Base-by-base conservation (phyloP, 2,797 vertebrate species). In the Chaenodraco wilsoni region DNA sequence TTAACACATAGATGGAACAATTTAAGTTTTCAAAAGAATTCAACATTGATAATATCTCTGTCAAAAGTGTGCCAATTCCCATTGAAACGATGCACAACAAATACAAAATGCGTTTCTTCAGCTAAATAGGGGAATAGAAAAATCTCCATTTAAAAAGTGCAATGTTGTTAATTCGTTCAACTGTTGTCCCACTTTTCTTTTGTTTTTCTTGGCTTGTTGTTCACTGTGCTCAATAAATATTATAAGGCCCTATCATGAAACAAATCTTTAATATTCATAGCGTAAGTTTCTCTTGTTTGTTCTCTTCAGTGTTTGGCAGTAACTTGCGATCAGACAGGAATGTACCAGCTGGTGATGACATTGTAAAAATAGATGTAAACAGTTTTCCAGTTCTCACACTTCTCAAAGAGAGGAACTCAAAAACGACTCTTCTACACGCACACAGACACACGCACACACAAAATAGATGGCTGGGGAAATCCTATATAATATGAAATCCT, bases 341-440 rank as follows among this genome's bases (percentile, higher is more conserved):
- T 93, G 94, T 93, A 93, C 90, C 92, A 90, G 92, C 93, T 91
- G 91, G 87, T 91, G 90, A 90, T 78, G 88, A 93, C 90, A 89
- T 91, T 77, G 91, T 93, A 92, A 91, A 89, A 92, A 93, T 91
- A 84, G 86, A 92, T 94, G 93, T 95, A 94, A 95, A 95, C 93
- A 89, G 79, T 91, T 93, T 95, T 95, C 95, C 94, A 95, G 95
- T 95, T 95, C 92, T 92, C 89, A 89, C 87, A 91, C 87, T 84
- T 90, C 83, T 89, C 72, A 85, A 88, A 88, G 90, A 90, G 85
- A 91, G 84, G 74, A 89, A 84, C 90, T 84, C 73, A 87, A 89
- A 88, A 88, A 75, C 59, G 84, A 79, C 65, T 88, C 84, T 65
- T 74, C 66, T 82, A 4, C 55, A 49, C 69, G 51, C 40, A 57